phyloP scores from a whole-genome alignment of 2,888 invertebrate species.

The Monopis laevigella region DNA sequence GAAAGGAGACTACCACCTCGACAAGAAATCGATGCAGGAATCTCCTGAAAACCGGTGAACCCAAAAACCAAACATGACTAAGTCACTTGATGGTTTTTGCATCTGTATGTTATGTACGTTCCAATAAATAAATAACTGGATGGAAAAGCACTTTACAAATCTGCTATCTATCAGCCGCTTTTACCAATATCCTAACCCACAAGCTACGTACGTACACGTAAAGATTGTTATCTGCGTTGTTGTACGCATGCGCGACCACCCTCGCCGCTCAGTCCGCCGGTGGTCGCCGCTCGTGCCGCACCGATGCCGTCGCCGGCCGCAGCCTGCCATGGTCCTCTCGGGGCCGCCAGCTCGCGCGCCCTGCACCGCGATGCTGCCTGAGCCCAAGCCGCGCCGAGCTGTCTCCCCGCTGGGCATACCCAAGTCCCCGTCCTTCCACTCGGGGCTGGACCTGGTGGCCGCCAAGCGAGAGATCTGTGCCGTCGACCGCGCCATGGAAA shows the following conservation, averaged over 20 bases:
- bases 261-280: slow-evolving; percentile 46
- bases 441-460: slow-evolving; percentile 83
- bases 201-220: too few relatives aligned
- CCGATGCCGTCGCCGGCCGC: slow-evolving; percentile 65
- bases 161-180: too few relatives aligned
- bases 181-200: too few relatives aligned
- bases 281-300: slow-evolving; percentile 31
- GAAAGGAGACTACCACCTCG: too few relatives aligned
- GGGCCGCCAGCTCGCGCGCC: slow-evolving; percentile 65
- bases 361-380: slow-evolving; percentile 62
- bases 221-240: too few relatives aligned
- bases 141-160: too few relatives aligned
- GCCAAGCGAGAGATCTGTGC: slow-evolving; percentile 29
- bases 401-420: slow-evolving; percentile 78
- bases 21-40: too few relatives aligned
- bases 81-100: too few relatives aligned
- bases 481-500: slow-evolving; percentile 32
- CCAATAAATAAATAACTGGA: too few relatives aligned
- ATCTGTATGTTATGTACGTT: too few relatives aligned
- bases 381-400: slow-evolving; percentile 59
- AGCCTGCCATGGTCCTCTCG: slow-evolving; percentile 67
- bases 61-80: too few relatives aligned
- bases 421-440: slow-evolving; percentile 89
- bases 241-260: slow-evolving; percentile 28
- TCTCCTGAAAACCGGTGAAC: too few relatives aligned